Base-by-base conservation (phyloP, 2,888 invertebrate genomes). In the Drosophila dives region DNA sequence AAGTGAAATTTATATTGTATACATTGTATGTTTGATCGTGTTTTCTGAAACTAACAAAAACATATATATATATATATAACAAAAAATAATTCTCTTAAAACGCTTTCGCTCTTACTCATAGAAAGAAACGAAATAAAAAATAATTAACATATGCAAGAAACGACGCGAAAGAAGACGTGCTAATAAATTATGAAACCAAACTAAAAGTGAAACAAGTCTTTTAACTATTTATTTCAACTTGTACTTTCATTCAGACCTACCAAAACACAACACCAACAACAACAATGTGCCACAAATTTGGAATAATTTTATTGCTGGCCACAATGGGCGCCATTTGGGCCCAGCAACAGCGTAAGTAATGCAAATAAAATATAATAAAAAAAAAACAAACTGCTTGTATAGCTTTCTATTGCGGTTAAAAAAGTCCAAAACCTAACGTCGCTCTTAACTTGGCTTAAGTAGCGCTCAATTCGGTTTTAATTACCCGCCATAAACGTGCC, bases 301-400 rank as follows among this genome's bases (percentile, higher is more conserved):
- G 69, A 84, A 74, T 90, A 32, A 38, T 90, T 61, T 64, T 90
- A 62, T 64, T 92, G 42, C 56, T 86, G 56, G 64, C 83, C 50
- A 56, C 82, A 45, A 36, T 89, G 63, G 81, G 81, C 65, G 66
- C 74, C 45, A 75, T 75, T 70, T 81, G 80, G 69, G 89, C 83
- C 58, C 89, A 85, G 63, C 80, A 86, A 73, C 91, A 91, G 72
- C 90, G 91, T 91, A 86, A 91, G 91, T 91, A 79, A 8, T 42
- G 29, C 55, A 51, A 50, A 64, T 58, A 40, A 53, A 17, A 40
- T 32, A 7, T 32, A 29, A 6, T 29, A 29, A 29, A 29, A 40
- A 53, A 40, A 32, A 10, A 32, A 34, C 3, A 49, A 67, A 51
- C 11, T 45, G 23, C 11, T 23, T 42, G 17, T 20, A 50, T 10